Base-by-base conservation (phyloP, 2,888 invertebrate species). In the Ormia ochracea region DNA sequence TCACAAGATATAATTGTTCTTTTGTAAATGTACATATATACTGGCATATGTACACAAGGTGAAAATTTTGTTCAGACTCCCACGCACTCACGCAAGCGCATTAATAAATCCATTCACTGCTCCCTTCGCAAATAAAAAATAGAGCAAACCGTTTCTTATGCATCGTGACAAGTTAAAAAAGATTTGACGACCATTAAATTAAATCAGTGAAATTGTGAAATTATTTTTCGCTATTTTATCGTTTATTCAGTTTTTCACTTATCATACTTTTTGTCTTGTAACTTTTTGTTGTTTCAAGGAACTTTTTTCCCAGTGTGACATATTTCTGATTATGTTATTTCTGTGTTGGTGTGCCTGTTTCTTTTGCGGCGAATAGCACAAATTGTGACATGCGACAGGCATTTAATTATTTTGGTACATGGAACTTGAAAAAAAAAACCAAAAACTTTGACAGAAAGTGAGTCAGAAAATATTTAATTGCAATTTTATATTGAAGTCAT, bases 161-260 rank as follows among this genome's bases (percentile, higher is more conserved):
- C 43, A 45, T 36, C 28, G 56, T 12, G 70, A 80, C 75, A 80
- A 61, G 65, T 75, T 50, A 45, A 59, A 76, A 79, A 70, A 70
- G 75, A 75, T 80, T 75, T 75, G 48, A 75, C 75, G 65, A 72
- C 70, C 75, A 72, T 80, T 75, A 80, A 80, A 80, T 80, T 75
- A 75, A 80, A 75, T 80, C 70, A 66, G 75, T 80, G 59, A 6
- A 52, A 38, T 72, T 54, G 70, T 38, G 12, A 31, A 9, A 14
- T n/a, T 50, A 21, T 23, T 50, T 33, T 52, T 21, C 17, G 52
- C 17, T 31, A 21, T 63, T 50, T 50, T 36, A 9, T 56, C 31
- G 9, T 48, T 69, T n/a, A 5, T 59, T 36, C 61, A 31, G 50
- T 65, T 54, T 48, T 50, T 56, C 56, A 33, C 61, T 73, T 72